Evolutionary conservation across 2,113 vertebrate species (phyloP).

Genomic region (Bothrops jararaca): DNA sequence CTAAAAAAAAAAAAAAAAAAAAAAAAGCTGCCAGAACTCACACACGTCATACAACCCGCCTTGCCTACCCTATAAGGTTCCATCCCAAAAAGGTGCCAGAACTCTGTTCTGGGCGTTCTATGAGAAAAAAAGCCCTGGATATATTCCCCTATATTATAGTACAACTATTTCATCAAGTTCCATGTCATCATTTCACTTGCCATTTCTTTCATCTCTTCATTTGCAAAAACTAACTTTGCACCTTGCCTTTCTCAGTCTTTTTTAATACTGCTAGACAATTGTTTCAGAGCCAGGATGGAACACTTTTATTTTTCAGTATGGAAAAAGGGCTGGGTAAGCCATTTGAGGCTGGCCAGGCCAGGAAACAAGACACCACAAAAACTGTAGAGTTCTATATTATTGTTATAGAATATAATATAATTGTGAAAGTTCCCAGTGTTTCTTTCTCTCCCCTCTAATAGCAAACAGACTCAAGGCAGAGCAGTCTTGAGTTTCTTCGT

Average conservation of each 20-base stretch:
- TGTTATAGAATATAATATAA: neutral
- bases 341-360: neutral
- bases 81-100: too few relatives aligned
- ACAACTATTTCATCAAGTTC: neutral
- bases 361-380: neutral
- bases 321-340: neutral
- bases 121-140: too few relatives aligned
- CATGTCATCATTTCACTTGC: neutral
- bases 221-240: neutral
- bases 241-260: neutral
- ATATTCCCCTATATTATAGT: neutral
- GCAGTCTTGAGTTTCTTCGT: neutral
- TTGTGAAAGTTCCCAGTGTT: neutral
- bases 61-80: too few relatives aligned
- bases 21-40: too few relatives aligned
- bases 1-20: too few relatives aligned
- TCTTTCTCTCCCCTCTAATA: neutral
- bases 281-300: neutral
- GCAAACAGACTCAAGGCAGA: neutral
- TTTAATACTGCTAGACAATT: neutral
- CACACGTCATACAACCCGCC: too few relatives aligned
- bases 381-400: neutral
- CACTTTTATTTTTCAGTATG: neutral
- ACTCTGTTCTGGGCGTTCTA: too few relatives aligned
- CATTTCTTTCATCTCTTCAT: neutral